Evolutionary conservation across 2,888 invertebrate genomes (phyloP).

Genomic region (Morpho helenor): DNA sequence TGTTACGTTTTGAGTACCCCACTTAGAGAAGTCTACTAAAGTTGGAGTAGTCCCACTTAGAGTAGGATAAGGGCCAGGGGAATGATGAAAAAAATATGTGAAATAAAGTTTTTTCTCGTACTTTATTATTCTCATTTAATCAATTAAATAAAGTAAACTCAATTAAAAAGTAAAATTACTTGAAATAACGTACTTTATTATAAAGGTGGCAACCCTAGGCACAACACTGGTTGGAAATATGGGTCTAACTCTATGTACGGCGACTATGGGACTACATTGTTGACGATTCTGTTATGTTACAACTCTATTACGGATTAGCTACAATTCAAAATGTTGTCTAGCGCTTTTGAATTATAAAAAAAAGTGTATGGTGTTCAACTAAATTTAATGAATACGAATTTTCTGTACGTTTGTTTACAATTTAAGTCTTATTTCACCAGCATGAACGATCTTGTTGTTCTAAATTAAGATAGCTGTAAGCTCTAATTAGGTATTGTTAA

Average conservation of each 20-base stretch:
- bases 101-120: too few species aligned
- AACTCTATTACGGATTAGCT: constrained; percentile 37
- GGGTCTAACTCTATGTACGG: background rate
- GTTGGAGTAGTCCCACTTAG: too few species aligned
- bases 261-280: constrained; percentile 37
- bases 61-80: too few species aligned
- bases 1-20: too few species aligned
- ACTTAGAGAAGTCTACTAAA: too few species aligned
- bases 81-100: too few species aligned
- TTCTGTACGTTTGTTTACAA: constrained; percentile 50
- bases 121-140: too few species aligned
- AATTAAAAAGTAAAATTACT: too few species aligned
- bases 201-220: too few species aligned
- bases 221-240: too few species aligned
- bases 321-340: constrained; percentile 44
- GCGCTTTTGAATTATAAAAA: constrained; percentile 36
- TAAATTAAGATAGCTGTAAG: constrained; percentile 66
- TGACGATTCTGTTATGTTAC: constrained; percentile 39
- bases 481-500: constrained; percentile 70
- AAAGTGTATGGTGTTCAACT: constrained; percentile 49
- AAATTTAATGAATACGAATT: constrained; percentile 49
- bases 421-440: constrained; percentile 63
- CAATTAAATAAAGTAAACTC: too few species aligned
- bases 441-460: constrained; percentile 76
- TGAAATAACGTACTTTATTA: too few species aligned